These are phyloP conservation scores for Planococcus citri DNA, from an alignment of 1,140 invertebrate species.

Conservation along the genomic window DNA sequence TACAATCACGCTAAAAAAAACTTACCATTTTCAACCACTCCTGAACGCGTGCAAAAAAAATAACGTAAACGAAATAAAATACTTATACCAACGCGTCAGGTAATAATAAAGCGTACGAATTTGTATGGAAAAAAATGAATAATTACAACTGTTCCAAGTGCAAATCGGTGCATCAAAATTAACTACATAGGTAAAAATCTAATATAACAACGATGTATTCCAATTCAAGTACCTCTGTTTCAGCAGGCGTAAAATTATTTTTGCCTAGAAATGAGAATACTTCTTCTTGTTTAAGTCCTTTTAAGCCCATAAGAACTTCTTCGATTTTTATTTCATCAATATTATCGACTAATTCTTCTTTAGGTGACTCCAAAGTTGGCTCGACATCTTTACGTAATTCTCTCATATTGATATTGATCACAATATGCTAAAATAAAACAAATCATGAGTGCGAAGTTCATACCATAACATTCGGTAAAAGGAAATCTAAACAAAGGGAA, in stretches of 20 bases:
- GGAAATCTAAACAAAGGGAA: too few relatives aligned
- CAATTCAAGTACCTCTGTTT: neutral
- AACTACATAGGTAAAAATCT: too few relatives aligned
- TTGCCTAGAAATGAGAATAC: constrained; percentile 10
- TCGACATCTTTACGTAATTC: constrained; percentile 12
- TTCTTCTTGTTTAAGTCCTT: constrained; percentile 15
- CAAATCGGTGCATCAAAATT: neutral
- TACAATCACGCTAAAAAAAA: neutral
- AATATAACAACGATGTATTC: too few relatives aligned
- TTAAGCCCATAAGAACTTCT: constrained; percentile 12
- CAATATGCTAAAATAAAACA: neutral
- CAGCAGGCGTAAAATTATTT: constrained; percentile 6
- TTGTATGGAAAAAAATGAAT: neutral
- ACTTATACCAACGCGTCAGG: neutral
- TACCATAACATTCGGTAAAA: too few relatives aligned
- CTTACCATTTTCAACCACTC: constrained; percentile 18
- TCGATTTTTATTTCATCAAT: constrained; percentile 15
- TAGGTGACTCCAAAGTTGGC: neutral
- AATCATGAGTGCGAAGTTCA: too few relatives aligned
- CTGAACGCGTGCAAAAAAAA: constrained; percentile 8
- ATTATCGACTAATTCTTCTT: constrained; percentile 10
- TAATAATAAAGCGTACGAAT: neutral
- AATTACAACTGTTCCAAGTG: neutral
- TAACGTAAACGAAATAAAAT: neutral
- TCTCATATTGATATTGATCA: neutral